Conservation (phyloP, 2,113 vertebrate genomes). For the Hyperopisus bebe region DNA sequence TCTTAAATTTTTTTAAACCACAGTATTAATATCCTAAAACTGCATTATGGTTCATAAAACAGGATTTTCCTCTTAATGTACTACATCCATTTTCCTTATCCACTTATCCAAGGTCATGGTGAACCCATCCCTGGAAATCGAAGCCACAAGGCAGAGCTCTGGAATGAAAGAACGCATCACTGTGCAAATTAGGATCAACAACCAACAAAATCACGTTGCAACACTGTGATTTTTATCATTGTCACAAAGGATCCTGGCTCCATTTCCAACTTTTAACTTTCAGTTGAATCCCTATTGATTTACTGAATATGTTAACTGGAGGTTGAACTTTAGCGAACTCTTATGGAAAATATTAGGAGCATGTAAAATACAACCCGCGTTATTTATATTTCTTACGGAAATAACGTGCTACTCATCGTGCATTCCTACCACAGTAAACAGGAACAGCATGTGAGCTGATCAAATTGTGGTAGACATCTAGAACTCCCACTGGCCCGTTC, state of each 20-base stretch:
- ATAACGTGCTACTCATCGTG: not conserved
- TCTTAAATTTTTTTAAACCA: not conserved
- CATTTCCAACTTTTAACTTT: not conserved
- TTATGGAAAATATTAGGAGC: not conserved
- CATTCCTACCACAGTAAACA: not conserved
- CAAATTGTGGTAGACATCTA: not conserved
- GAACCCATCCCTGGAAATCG: not conserved
- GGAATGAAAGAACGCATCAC: not conserved
- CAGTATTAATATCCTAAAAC: not conserved
- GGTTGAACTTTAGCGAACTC: not conserved
- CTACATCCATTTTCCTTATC: not conserved
- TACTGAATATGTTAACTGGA: not conserved
- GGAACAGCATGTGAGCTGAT: not conserved
- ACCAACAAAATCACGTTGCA: not conserved
- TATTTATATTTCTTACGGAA: not conserved
- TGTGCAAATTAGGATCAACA: not conserved
- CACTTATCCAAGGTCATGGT: not conserved
- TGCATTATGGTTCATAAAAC: not conserved
- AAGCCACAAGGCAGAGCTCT: not conserved
- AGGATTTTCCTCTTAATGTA: not conserved
- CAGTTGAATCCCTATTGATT: not conserved
- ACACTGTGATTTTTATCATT: not conserved
- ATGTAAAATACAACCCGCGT: not conserved
- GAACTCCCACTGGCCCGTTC: not conserved
- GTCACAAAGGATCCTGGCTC: not conserved